Percentiles rank a stretch among this genome's conserved stretches.
Conservation (phyloP, 1,140 invertebrate species). For the Zaprionus tsacasi region DNA sequence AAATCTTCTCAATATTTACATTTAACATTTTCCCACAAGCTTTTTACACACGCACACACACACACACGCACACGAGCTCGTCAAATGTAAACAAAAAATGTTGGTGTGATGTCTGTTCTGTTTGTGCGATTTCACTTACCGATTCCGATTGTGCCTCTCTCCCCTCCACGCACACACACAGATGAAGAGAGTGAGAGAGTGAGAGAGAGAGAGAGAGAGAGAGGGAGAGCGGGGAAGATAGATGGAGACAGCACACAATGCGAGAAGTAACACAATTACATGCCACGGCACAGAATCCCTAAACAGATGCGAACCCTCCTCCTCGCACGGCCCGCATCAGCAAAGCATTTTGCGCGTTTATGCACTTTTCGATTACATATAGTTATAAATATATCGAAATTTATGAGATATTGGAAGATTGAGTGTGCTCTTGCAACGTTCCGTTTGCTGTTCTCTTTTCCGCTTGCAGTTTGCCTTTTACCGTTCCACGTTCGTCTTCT, state of each 20-base stretch:
- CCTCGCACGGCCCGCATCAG: background rate
- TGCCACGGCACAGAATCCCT: slow-evolving; percentile 49
- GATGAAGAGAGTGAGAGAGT: background rate
- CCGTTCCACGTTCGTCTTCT: background rate
- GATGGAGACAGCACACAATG: slow-evolving; percentile 16
- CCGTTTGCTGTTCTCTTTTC: background rate
- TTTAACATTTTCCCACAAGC: slow-evolving; percentile 27
- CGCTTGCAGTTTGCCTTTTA: slow-evolving; percentile 2
- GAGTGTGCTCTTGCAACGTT: background rate
- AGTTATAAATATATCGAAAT: background rate
- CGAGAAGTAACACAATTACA: slow-evolving; percentile 43
- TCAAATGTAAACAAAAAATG: slow-evolving; percentile 74
- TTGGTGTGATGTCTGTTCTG: slow-evolving; percentile 37
- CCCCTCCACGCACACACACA: slow-evolving; percentile 23
- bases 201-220: background rate
- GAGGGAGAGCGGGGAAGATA: background rate
- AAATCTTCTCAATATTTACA: slow-evolving; percentile 24
- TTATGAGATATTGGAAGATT: background rate
- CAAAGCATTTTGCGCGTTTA: background rate
- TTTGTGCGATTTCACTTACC: slow-evolving; percentile 60
- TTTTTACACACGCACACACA: slow-evolving; percentile 12
- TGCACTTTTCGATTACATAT: background rate
- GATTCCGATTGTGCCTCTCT: slow-evolving; percentile 64
- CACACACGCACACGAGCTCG: slow-evolving; percentile 7
- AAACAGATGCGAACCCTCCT: background rate